Base-by-base conservation (phyloP, 2,888 invertebrate species). In the Drosophila crucigera region DNA sequence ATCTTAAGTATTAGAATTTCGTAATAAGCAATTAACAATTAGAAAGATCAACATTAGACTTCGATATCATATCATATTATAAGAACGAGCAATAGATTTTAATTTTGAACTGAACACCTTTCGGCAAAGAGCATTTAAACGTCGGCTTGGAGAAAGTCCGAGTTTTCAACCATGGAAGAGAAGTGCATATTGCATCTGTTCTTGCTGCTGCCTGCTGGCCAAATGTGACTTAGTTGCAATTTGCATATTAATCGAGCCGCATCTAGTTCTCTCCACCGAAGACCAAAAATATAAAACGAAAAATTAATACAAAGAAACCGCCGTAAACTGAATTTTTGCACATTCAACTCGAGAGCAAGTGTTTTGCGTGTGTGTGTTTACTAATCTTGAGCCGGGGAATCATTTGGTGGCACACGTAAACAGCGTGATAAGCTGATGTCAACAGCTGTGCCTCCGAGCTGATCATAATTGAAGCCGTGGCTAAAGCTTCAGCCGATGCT, bases 381-480 rank as follows among this genome's bases (percentile, higher is more conserved):
- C 47, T 47, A 52, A 60, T 64, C 70, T 73, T 59, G 47, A 16
- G 47, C 25, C 16, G 31, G 3, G 37, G 22, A 65, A 68, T 76
- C 69, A 56, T 50, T 33, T 9, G 37, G 47, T 33, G 52, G 49
- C 79, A 87, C 71, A 80, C 80, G 81, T 84, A 82, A 82, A 82
- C 80, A 89, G 78, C 91, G 89, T 91, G 89, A 89, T 89, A 78
- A 82, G 81, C 73, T 30, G 41, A 54, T 56, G 56, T 63, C 59
- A 62, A 60, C 63, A 62, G 67, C 73, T 50, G 41, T 53, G 68
- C 52, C 53, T 7, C 47, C 16, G 16, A 9, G 19, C 30, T 28
- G 28, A 55, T 16, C 35, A 31, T 11, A 37, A 19, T 37, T 37
- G n/a, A 56, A 14, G 59, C 60, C 9, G 39, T 19, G 9, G 19